A percentile compares a stretch with the other conserved stretches of the same genome.
These are phyloP conservation scores for Megaleporinus macrocephalus DNA, from an alignment of 2,113 vertebrate genomes.

Conservation along the genomic window DNA sequence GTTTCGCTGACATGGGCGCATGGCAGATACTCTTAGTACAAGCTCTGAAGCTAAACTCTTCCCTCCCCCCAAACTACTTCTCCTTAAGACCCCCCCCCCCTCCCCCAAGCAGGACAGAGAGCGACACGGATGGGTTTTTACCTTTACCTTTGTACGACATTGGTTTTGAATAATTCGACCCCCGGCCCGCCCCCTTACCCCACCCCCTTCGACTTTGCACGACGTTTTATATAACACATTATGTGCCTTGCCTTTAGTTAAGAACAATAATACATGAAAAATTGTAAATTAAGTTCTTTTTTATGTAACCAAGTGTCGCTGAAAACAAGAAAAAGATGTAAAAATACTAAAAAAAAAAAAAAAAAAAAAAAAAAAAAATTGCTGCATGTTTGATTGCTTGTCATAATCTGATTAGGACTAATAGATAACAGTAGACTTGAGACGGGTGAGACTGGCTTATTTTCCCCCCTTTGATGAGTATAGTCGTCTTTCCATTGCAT, in stretches of 20 bases:
- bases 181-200: conserved; percentile 34
- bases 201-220: conserved; percentile 88
- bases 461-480: conserved; percentile 16
- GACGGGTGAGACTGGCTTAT: conserved; percentile 32
- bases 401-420: conserved; percentile 66
- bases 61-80: not conserved
- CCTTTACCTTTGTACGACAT: conserved; percentile 51
- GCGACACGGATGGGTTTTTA: conserved; percentile 57
- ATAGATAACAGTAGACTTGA: conserved; percentile 39
- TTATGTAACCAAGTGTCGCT: conserved; percentile 72
- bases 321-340: conserved; percentile 62
- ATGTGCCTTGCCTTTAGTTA: conserved; percentile 96
- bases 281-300: conserved; percentile 60
- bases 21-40: conserved; percentile 81
- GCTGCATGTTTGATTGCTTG: conserved; percentile 87
- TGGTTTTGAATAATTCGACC: conserved; percentile 69
- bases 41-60: conserved; percentile 70
- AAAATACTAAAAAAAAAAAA: conserved; percentile 56
- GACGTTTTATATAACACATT: conserved; percentile 91
- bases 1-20: conserved; percentile 81
- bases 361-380: conserved; percentile 58
- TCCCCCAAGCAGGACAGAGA: conserved; percentile 47
- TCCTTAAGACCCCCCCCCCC: conserved; percentile 18
- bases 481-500: conserved; percentile 45
- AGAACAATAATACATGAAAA: conserved; percentile 74